phyloP scores from a whole-genome alignment of 1,140 invertebrate species.

The Heliothis virescens region DNA sequence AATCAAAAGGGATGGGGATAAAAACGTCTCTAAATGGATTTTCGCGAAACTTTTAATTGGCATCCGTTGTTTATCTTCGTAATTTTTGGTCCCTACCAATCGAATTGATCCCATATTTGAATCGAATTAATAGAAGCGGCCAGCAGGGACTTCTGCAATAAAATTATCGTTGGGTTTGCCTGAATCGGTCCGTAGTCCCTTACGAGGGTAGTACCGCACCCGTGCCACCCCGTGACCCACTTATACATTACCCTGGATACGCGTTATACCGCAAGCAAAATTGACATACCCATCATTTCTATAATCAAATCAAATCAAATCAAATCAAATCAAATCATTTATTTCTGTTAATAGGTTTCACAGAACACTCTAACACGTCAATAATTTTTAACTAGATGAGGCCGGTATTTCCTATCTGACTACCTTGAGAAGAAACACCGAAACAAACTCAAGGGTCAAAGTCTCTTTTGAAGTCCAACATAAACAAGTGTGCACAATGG shows the following conservation, averaged over 20 bases:
- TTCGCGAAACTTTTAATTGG: conserved; percentile 31
- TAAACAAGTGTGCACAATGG: too few relatives aligned
- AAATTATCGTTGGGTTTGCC: conserved; percentile 48
- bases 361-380: too few relatives aligned
- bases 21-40: not conserved
- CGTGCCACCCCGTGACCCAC: conserved; percentile 40
- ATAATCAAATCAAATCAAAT: too few relatives aligned
- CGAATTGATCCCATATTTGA: conserved; percentile 42
- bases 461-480: too few relatives aligned
- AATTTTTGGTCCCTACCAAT: conserved; percentile 36
- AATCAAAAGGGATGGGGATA: not conserved
- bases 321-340: too few relatives aligned
- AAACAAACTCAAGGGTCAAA: too few relatives aligned
- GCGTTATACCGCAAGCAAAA: conserved; percentile 42
- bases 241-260: conserved; percentile 41
- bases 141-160: conserved; percentile 39
- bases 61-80: conserved; percentile 26
- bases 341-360: too few relatives aligned
- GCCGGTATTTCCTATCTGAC: too few relatives aligned
- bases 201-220: not conserved
- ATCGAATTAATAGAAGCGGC: conserved; percentile 43
- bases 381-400: too few relatives aligned
- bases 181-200: conserved; percentile 34
- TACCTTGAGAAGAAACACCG: too few relatives aligned
- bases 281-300: conserved; percentile 32